phyloP scores from a whole-genome alignment of 2,888 invertebrate genomes.

The Piscicola geometra region DNA sequence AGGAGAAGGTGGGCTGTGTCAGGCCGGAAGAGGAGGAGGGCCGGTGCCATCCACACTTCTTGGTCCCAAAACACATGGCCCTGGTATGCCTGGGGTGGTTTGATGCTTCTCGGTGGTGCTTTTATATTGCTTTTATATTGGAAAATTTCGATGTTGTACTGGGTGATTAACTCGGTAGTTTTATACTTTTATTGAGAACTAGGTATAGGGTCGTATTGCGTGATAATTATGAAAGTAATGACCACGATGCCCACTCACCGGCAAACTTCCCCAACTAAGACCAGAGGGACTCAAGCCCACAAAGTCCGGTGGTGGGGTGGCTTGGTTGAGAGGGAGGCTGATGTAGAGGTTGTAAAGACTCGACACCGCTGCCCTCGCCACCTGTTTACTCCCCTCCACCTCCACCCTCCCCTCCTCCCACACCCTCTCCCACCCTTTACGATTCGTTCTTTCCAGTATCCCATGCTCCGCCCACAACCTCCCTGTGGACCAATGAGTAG shows the following conservation, averaged over 20 bases:
- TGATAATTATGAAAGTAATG: background rate
- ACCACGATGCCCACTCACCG: background rate
- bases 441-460: slow-evolving; percentile 42
- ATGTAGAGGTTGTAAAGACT: slow-evolving; percentile 52
- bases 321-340: slow-evolving; percentile 53
- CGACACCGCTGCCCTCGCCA: slow-evolving; percentile 49
- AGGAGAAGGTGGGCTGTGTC: slow-evolving; percentile 49
- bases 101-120: background rate
- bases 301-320: slow-evolving; percentile 52
- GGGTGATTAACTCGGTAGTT: too few relatives aligned
- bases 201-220: background rate
- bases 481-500: too few relatives aligned
- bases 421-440: slow-evolving; percentile 47
- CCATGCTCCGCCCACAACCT: background rate
- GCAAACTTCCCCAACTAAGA: slow-evolving; percentile 49
- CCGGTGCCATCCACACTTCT: slow-evolving; percentile 56
- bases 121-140: background rate
- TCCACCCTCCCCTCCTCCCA: slow-evolving; percentile 52
- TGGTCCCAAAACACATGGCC: slow-evolving; percentile 57
- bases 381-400: slow-evolving; percentile 46
- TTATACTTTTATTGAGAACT: background rate
- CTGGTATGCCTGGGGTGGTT: slow-evolving; percentile 48
- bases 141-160: background rate
- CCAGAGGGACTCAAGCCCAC: slow-evolving; percentile 54
- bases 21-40: slow-evolving; percentile 48